Evolutionary conservation across 37 sponge, comb jelly and placozoan species (phyloP).

Genomic region (Eunapius fragilis): DNA sequence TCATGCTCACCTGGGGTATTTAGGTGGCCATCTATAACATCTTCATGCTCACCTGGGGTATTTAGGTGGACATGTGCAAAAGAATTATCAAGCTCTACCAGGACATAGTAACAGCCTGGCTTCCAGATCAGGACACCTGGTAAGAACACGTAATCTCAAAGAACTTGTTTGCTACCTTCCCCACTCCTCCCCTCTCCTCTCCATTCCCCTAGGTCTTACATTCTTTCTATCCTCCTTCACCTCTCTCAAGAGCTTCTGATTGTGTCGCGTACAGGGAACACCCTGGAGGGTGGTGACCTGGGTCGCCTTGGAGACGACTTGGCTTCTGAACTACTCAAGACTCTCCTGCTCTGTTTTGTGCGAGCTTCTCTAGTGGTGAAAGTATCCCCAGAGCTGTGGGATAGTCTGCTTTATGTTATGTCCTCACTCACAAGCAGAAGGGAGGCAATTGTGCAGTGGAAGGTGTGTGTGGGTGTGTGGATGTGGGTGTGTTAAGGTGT

Average conservation of each 20-base stretch:
- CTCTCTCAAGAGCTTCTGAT: slow-evolving; percentile 47
- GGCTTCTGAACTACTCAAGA: slow-evolving; percentile 70
- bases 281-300: background rate
- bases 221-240: slow-evolving; percentile 74
- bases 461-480: slow-evolving; percentile 26
- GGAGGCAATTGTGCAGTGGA: slow-evolving; percentile 79
- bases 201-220: slow-evolving; percentile 39
- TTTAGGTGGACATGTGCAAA: slow-evolving; percentile 55
- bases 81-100: slow-evolving; percentile 71
- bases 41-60: no score
- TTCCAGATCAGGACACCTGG: slow-evolving; percentile 61
- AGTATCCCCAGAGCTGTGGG: slow-evolving; percentile 70
- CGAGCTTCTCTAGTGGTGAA: slow-evolving; percentile 62
- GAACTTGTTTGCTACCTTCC: background rate
- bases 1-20: no score
- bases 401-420: slow-evolving; percentile 57
- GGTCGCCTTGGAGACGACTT: slow-evolving; percentile 39
- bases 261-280: background rate
- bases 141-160: background rate
- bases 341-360: slow-evolving; percentile 79
- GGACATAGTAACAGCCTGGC: slow-evolving; percentile 50
- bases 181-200: background rate
- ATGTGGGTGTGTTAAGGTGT: background rate
- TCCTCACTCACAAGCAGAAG: slow-evolving; percentile 75
- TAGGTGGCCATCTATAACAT: no score